Percentiles rank a stretch among this genome's conserved stretches.
phyloP scores from a whole-genome alignment of 2,888 invertebrate genomes.

The Nymphalis polychloros region DNA sequence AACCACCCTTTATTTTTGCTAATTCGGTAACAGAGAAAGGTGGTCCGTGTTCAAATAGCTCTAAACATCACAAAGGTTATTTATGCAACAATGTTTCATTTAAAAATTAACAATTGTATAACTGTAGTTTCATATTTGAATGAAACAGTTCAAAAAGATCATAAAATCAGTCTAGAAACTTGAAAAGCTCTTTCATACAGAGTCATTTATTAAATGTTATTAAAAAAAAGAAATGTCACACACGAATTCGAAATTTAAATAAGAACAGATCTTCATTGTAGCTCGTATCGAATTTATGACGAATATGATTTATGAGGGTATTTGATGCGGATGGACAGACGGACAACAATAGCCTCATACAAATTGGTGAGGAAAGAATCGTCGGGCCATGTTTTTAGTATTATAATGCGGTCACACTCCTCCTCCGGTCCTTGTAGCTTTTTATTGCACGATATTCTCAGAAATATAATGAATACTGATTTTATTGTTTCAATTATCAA shows the following conservation, averaged over 20 bases:
- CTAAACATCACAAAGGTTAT: constrained; percentile 39
- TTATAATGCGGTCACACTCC: constrained; percentile 73
- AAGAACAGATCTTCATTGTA: constrained; percentile 77
- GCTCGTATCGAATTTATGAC: constrained; percentile 77
- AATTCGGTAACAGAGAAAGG: constrained; percentile 52
- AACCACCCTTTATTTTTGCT: constrained; percentile 50
- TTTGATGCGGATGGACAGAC: constrained; percentile 78
- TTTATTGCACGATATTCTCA: constrained; percentile 65
- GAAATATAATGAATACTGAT: constrained; percentile 46
- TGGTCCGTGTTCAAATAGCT: constrained; percentile 47
- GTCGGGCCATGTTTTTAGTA: constrained; percentile 67
- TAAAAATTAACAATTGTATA: constrained; percentile 18
- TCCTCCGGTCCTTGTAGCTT: constrained; percentile 57
- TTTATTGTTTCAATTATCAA: background rate
- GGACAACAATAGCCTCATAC: constrained; percentile 73
- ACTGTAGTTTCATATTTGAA: constrained; percentile 5
- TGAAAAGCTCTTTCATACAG: constrained; percentile 24
- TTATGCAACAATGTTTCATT: constrained; percentile 40
- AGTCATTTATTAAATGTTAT: constrained; percentile 31
- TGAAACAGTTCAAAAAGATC: background rate
- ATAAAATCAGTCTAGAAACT: constrained; percentile 15
- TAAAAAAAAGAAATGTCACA: constrained; percentile 50
- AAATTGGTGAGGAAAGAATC: constrained; percentile 60
- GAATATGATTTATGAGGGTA: constrained; percentile 77
- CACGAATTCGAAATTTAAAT: constrained; percentile 63